Evolutionary conservation across 1,140 invertebrate species (phyloP), one percentile per base, ranked within the genome.

Genomic region (Hestina assimilis): DNA sequence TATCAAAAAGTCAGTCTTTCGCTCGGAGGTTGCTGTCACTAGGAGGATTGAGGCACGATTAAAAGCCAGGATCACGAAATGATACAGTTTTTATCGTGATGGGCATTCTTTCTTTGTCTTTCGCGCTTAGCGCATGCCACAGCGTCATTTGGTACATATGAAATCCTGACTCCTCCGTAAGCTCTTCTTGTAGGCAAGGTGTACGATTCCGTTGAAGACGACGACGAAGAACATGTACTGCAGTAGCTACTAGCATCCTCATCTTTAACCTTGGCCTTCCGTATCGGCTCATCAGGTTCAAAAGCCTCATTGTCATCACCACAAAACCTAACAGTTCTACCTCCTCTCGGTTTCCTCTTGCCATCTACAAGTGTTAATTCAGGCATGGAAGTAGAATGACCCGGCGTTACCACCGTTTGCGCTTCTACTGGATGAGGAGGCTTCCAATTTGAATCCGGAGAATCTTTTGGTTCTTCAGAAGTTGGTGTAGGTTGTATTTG

Each of bases 131-230:
- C 94, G 68, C 93, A 94, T 8, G 95, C 95, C 11, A 96, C 89
- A 0, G 95, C 93, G 83, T 97, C 95, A 77, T 96, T 96, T 58
- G 95, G 95, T 56, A 97, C 95, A 85, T 97, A 97, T 6, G 95
- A 96, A 60, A 96, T 96, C 35, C 95, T 84, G 2, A 96, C 95
- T 41, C 95, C 95, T 23, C 95, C 95, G 76, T 96, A 96, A 8
- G 95, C 94, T 68, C 94, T 89, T 66, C 95, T 86, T 23, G 94
- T 92, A 3, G 95, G 95, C 38, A 96, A 77, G 31, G 95, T 91
- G 76, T 97, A 96, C 48, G 94, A 94, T 63, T 94, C 93, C 31
- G 95, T 92, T 35, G 96, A 95, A 35, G 95, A 95, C 29, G 95
- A 95, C 8, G 95, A 95, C 11, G 94, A 95, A 1, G 95, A 96